These are phyloP conservation scores for Caradrina clavipalpis DNA, from an alignment of 2,888 invertebrate genomes.

Conservation along the genomic window DNA sequence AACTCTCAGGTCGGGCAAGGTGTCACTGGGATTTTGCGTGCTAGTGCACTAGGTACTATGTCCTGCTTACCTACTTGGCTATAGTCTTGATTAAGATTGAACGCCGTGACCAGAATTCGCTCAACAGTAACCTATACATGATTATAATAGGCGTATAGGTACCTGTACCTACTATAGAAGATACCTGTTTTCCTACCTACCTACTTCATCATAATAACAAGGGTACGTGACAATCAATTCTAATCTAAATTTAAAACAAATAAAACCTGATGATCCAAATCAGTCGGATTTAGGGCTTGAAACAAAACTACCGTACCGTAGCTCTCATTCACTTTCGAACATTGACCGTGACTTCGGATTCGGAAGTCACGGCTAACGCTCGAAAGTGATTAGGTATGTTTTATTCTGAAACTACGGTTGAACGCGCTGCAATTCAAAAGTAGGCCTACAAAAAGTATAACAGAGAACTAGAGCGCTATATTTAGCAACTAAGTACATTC, in stretches of 20 bases:
- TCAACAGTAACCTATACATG: too few species aligned
- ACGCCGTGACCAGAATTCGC: too few species aligned
- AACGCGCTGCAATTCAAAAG: constrained; percentile 45
- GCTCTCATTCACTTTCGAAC: constrained; percentile 49
- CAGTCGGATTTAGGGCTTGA: constrained; percentile 17
- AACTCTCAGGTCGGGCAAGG: neutral
- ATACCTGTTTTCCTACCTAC: neutral
- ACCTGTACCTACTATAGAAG: too few species aligned
- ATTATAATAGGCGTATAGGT: neutral
- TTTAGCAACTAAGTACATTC: constrained; percentile 3
- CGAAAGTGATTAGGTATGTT: constrained; percentile 41
- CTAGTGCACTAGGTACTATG: too few species aligned
- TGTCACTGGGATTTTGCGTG: too few species aligned
- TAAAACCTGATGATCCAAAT: constrained; percentile 1
- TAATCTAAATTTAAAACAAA: neutral
- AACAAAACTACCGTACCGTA: constrained; percentile 18
- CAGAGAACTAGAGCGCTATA: constrained; percentile 22
- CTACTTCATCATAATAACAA: neutral
- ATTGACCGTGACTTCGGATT: constrained; percentile 49
- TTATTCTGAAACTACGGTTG: constrained; percentile 42
- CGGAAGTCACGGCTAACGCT: constrained; percentile 44
- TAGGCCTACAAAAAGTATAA: constrained; percentile 37
- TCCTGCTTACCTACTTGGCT: too few species aligned
- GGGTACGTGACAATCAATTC: neutral
- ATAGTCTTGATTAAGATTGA: too few species aligned